These are phyloP conservation scores for Euphydryas editha DNA, from an alignment of 2,888 invertebrate species.

Conservation along the genomic window DNA sequence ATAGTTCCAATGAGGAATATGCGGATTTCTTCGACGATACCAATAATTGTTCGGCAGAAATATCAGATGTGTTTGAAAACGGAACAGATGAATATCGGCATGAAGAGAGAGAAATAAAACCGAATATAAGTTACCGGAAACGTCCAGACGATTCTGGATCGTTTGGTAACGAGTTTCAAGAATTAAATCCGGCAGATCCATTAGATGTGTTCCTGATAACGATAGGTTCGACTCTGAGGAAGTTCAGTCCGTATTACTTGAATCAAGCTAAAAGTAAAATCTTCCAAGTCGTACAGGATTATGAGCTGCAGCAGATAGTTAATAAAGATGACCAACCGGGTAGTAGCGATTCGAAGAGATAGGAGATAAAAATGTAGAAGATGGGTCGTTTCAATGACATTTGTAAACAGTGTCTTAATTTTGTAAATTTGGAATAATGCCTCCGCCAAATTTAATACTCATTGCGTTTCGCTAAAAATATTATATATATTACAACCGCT, in stretches of 20 bases:
- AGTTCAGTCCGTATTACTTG: constrained; percentile 68
- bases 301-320: constrained; percentile 71
- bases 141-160: constrained; percentile 33
- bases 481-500: too few relatives aligned
- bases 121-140: constrained; percentile 46
- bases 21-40: constrained; percentile 57
- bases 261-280: constrained; percentile 77
- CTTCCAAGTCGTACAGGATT: constrained; percentile 76
- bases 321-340: constrained; percentile 55
- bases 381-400: not conserved
- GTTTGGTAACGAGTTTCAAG: constrained; percentile 49
- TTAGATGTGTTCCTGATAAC: constrained; percentile 70
- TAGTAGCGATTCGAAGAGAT: constrained; percentile 50
- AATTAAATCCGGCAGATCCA: constrained; percentile 62
- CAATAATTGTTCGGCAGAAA: constrained; percentile 50
- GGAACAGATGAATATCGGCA: constrained; percentile 48
- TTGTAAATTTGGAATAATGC: too few relatives aligned
- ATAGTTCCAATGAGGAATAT: constrained; percentile 52
- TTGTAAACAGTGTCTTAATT: too few relatives aligned
- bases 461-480: too few relatives aligned
- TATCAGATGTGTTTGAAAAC: constrained; percentile 54
- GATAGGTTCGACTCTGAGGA: constrained; percentile 67
- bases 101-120: constrained; percentile 52
- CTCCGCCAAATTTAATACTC: too few relatives aligned
- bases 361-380: constrained; percentile 18